Base-by-base conservation (phyloP, 2,888 invertebrate genomes). In the Hydrotaea diabolus region DNA sequence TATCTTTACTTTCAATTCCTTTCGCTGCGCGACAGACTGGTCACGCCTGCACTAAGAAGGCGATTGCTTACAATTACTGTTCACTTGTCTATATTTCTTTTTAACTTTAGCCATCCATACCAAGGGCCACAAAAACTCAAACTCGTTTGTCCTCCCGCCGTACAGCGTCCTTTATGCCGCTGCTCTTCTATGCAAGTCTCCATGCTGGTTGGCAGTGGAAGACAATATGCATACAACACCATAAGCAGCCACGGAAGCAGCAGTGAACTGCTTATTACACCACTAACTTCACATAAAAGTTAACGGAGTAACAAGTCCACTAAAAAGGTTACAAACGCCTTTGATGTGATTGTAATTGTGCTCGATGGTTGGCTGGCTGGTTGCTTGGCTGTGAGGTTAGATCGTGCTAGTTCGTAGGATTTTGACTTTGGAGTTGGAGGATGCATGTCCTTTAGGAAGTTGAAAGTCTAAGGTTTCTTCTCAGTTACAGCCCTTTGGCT, bases 401-500 rank as follows among this genome's bases (percentile, higher is more conserved):
- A 31, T 13, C 46, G 64, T 64, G 36, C n/a, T 59, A 23, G 23
- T 46, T 5, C 39, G 53, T 23, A 0, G 19, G 39, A 39, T 21
- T 72, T 8, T 43, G 66, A 7, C 23, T 59, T 21, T 73, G 31
- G 31, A 36, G 23, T 66, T 39, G 17, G 36, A 15, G 36, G 15
- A 36, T 64, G 17, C 26, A 64, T 64, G 23, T 71, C 71, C 13
- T 71, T 49, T 49, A 23, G n/a, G 21, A 43, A 49, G 49, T 53
- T 53, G 26, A n/a, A n/a, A 17, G 49, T 72, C 76, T 77, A 73
- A 73, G 76, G 59, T 85, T 82, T 76, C 69, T 57, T 82, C 85
- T 85, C 85, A 77, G 77, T 82, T 80, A 82, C 84, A 85, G 84
- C 85, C 87, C 85, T 86, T 85, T 85, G 84, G 86, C 85, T 83